Evolutionary conservation across 2,113 vertebrate species (phyloP), one percentile per base, ranked within the genome.

Genomic region (Pristiophorus japonicus): DNA sequence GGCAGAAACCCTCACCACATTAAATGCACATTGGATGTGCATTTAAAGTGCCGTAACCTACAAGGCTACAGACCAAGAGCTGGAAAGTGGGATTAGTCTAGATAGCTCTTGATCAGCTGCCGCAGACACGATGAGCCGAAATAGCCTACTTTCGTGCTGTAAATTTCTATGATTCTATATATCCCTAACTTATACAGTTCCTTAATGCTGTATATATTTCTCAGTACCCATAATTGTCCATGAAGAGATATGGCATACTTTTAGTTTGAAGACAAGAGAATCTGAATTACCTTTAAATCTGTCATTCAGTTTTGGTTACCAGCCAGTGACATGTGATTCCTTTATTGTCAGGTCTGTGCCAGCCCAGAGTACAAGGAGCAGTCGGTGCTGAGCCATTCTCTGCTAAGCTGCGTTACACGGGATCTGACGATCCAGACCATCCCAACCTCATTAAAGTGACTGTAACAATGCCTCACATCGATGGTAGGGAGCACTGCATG

Each of bases 341-440:
- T 92, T 92, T 92, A n/a, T 63, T n/a, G 34, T 65, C 96, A 99
- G 99, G 99, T 96, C 98, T 99, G 97, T 99, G 99, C 96, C 99
- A 98, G 45, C 98, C 99, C 45, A 98, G 98, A 10, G 97, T 98
- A 96, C 96, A 98, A 95, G 98, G 98, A 96, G 97, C 97, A 0
- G 98, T 99, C 63, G 99, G 99, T 10, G 98, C 98, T 0, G 99
- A 99, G 96, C 99, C 99, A 0, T 99, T 99, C 97, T 99, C 99
- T 90, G 99, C 99, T 55, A 99, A 99, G 96, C 96, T 99, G 62
- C 98, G 98, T 96, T 99, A 99, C 96, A 98, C 98, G 0, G 98
- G 98, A 93, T 96, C 98, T 0, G 98, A 98, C 78, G 99, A 99
- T 96, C 97, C 97, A 0, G 97, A 98, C 96, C 97, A 98, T 95